phyloP scores from a whole-genome alignment of 2,797 vertebrate genomes.

The Falco peregrinus region DNA sequence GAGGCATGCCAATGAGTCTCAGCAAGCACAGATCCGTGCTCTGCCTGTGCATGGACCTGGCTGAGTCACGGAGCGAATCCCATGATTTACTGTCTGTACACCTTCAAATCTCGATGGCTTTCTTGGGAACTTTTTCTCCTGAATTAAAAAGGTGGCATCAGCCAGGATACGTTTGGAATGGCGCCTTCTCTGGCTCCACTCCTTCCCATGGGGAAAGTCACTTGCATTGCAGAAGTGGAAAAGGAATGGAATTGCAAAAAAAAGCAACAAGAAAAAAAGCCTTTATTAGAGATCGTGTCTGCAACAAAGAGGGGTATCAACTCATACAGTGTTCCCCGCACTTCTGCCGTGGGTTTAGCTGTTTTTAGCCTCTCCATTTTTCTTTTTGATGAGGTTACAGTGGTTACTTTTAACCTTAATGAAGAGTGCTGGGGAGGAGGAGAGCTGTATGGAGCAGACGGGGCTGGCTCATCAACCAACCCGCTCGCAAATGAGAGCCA shows the following conservation, averaged over 20 bases:
- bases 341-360: background rate
- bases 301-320: background rate
- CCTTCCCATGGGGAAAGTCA: background rate
- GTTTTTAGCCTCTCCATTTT: background rate
- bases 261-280: background rate
- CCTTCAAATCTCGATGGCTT: background rate
- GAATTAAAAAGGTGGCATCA: background rate
- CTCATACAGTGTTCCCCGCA: background rate
- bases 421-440: background rate
- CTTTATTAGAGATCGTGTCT: background rate
- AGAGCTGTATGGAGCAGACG: background rate
- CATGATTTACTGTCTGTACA: background rate
- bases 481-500: rapidly evolving
- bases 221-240: background rate
- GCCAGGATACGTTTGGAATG: background rate
- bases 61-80: background rate
- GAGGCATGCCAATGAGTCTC: background rate
- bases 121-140: too few relatives aligned
- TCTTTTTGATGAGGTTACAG: background rate
- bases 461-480: background rate
- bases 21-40: background rate
- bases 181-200: background rate
- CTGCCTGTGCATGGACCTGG: background rate
- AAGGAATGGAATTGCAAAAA: background rate
- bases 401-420: background rate